Evolutionary conservation across 2,113 vertebrate genomes (phyloP), one percentile per base, ranked within the genome.

Genomic region (Xenus cinereus): DNA sequence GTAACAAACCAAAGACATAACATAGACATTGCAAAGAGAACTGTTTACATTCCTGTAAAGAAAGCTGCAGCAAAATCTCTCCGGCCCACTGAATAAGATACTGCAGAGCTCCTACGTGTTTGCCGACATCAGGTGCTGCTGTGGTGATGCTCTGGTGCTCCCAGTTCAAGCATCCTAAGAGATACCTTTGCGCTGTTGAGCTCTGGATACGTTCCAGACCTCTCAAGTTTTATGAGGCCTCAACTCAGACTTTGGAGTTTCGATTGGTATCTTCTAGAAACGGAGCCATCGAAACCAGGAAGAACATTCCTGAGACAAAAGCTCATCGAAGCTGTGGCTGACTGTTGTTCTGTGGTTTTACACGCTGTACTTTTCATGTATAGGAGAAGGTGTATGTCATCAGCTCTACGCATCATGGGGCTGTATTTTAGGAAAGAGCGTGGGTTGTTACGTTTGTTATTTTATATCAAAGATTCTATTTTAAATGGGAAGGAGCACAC

Each of bases 21-120:
- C 98, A 98, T 62, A 95, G 92, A 95, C 97, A 87, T 92, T 94
- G 95, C 93, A 85, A 69, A 87, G 92, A 97, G 95, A 92, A 56
- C 95, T 98, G 98, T 98, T 98, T 98, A 98, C 98, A 98, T 99
- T 98, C 97, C 98, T 97, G 95, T 59, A 46, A 81, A 63, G 93
- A 93, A 91, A 90, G 89, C 94, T 89, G 93, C 75, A 30, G 89
- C 92, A 74, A 32, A 84, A 85, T 13, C 94, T 78, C 60, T 85
- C 59, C 27, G 81, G 71, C 54, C 77, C 45, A 64, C 66, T 72
- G 84, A 64, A 7, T 2, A 41, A 79, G 73, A 59, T 2, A 4
- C 53, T 79, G 6, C 76, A 14, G 21, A 32, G 89, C 88, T 89
- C 39, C 57, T 21, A 7, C 28, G 4, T 30, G 26, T 30, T 41